Conservation (phyloP, 2,888 invertebrate species). For the Drosophila ochracea region DNA sequence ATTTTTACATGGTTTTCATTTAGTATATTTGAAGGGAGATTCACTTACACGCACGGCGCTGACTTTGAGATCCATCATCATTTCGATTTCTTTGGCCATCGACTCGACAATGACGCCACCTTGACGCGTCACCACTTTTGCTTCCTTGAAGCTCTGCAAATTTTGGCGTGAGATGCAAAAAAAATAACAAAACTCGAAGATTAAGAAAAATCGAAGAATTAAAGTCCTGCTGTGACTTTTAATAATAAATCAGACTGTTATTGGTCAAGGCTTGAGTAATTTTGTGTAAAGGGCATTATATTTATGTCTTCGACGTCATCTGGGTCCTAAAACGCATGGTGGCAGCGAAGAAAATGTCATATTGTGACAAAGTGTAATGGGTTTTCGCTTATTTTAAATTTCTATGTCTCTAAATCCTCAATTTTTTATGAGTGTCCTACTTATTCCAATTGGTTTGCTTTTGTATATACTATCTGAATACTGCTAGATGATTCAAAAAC, state of each 20-base stretch:
- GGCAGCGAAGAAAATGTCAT: background rate
- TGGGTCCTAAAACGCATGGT: background rate
- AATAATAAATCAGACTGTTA: background rate
- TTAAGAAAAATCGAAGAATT: background rate
- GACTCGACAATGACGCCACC: constrained; percentile 92
- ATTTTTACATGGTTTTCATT: background rate
- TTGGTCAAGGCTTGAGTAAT: background rate
- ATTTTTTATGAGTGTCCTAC: background rate
- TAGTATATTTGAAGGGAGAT: no score
- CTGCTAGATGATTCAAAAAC: background rate
- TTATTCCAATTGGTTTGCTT: background rate
- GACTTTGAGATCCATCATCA: constrained; percentile 95
- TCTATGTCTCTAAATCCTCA: background rate
- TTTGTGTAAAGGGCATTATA: background rate
- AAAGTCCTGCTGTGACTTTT: background rate
- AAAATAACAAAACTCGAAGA: no score
- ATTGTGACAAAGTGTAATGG: background rate
- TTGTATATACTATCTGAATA: background rate
- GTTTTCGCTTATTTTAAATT: background rate
- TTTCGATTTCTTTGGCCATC: constrained; percentile 93
- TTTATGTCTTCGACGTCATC: background rate
- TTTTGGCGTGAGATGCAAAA: background rate
- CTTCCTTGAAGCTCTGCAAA: constrained; percentile 91
- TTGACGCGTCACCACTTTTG: constrained; percentile 90
- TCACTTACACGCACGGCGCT: constrained; percentile 91